These are phyloP conservation scores for Dendrolimus pini DNA, from an alignment of 2,888 invertebrate species.

Conservation along the genomic window DNA sequence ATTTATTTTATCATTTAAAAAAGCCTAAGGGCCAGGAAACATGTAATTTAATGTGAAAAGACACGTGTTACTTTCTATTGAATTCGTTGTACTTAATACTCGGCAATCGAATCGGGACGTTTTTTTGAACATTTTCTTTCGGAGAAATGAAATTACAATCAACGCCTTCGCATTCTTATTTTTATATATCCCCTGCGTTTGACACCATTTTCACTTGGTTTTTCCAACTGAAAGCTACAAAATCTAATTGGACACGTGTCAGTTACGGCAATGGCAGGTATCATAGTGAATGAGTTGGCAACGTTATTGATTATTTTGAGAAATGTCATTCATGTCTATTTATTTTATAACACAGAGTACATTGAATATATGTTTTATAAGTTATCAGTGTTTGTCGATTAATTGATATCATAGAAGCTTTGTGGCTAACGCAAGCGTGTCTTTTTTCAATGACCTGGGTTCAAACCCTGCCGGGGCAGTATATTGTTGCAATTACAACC, in stretches of 20 bases:
- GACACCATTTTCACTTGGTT: constrained; percentile 19
- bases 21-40: no score
- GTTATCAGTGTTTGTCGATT: neutral
- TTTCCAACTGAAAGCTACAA: constrained; percentile 22
- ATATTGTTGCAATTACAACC: no score
- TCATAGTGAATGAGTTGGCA: constrained; percentile 18
- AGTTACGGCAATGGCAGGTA: constrained; percentile 23
- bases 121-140: neutral
- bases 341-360: no score
- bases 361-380: no score
- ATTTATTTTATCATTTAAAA: no score
- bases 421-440: neutral
- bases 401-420: neutral
- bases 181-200: constrained; percentile 11
- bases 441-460: neutral
- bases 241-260: constrained; percentile 38
- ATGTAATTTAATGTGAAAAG: neutral
- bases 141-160: neutral
- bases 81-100: neutral
- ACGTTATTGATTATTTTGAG: constrained; percentile 19
- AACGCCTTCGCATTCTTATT: constrained; percentile 1
- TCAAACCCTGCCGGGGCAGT: neutral
- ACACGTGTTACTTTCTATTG: neutral
- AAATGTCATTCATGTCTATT: constrained; percentile 13
- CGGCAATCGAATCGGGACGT: neutral